Base-by-base conservation (phyloP, 2,113 vertebrate species). In the Ammodramus savannarum region DNA sequence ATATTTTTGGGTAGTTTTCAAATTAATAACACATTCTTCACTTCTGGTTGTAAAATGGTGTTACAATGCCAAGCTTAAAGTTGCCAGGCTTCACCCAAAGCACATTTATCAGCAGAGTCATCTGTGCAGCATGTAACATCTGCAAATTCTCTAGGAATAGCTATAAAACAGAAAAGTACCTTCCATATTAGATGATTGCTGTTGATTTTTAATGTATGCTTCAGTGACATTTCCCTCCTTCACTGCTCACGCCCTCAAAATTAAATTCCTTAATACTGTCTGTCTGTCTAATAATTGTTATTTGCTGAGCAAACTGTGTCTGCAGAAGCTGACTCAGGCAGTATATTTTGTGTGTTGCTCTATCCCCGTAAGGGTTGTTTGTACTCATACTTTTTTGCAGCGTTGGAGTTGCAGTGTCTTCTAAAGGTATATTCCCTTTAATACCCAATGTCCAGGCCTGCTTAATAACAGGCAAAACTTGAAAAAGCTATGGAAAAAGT, bases 201-300 rank as follows among this genome's bases (percentile, higher is more conserved):
- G 44, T 83, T 93, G 43, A 34, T 90, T 97, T 96, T 90, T 84
- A 90, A 71, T 73, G 46, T 59, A 54, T 63, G 44, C 44, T 83
- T 90, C 77, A 38, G 41, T 72, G 68, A 41, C 55, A 36, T 91
- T 89, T 87, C 71, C 43, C 14, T 94, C 31, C 78, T 8, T 89
- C 36, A 5, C 49, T 65, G 51, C 75, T 89, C 58, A 79, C 58
- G 4, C 84, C 38, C 58, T 87, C 49, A 78, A 41, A 89, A 78
- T 93, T 75, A 81, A 84, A 78, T 82, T 87, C 71, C 31, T 65
- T 91, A 82, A 73, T 85, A 41, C 54, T 55, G 16, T 71, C 23
- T 85, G 16, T 85, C 58, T 87, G 20, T 59, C 80, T 82, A 66
- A 79, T 65, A 71, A 90, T 92, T 74, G 4, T 86, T 90, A 69